These are phyloP conservation scores for Eudasyphora cyanicolor DNA, from an alignment of 2,888 invertebrate genomes.

Conservation along the genomic window DNA sequence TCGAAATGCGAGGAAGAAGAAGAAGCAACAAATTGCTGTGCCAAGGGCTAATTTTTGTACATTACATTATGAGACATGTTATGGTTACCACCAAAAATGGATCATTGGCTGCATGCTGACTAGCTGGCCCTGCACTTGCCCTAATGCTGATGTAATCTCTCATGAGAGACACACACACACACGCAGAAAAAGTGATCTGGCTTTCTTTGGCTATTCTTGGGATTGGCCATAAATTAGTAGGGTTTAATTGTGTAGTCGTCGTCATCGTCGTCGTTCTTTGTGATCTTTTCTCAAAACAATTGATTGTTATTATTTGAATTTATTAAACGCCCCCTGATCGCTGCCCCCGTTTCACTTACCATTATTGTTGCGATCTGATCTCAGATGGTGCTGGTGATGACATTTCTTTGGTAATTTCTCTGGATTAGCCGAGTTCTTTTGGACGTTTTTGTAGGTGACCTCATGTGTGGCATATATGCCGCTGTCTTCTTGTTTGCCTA, in stretches of 20 bases:
- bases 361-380: neutral
- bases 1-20: neutral
- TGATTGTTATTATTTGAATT: conserved; percentile 70
- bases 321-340: conserved; percentile 66
- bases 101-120: too few species aligned
- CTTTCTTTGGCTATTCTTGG: conserved; percentile 12
- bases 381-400: neutral
- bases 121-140: neutral
- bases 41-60: conserved; percentile 17
- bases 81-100: neutral
- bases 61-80: conserved; percentile 25
- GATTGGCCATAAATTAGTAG: conserved; percentile 63
- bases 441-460: conserved; percentile 44
- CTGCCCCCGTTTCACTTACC: neutral
- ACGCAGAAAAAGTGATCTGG: neutral
- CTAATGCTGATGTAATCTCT: conserved; percentile 47
- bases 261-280: conserved; percentile 26
- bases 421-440: conserved; percentile 29
- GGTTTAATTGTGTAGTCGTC: neutral
- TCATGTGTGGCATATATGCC: conserved; percentile 43
- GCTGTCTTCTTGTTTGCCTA: neutral
- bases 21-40: conserved; percentile 39
- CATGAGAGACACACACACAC: neutral
- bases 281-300: conserved; percentile 46
- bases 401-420: neutral